Conservation (phyloP, 2,113 vertebrate genomes). For the Athene cunicularia region DNA sequence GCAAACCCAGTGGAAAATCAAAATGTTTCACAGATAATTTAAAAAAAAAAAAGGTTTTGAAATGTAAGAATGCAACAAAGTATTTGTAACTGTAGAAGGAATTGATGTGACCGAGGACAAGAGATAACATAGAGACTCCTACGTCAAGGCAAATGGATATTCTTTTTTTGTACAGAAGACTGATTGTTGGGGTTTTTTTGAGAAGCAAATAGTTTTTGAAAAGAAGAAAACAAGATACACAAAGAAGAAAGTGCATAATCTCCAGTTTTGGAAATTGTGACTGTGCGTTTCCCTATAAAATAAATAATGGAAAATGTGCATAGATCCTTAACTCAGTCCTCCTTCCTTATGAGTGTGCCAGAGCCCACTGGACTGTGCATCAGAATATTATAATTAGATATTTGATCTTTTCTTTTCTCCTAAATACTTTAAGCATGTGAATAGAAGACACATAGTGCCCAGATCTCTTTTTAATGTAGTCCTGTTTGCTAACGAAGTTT, state of each 20-base stretch:
- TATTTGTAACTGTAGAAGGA: neutral
- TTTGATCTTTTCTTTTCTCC: conserved; percentile 39
- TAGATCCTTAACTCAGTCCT: conserved; percentile 1
- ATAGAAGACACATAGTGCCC: neutral
- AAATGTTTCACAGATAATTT: neutral
- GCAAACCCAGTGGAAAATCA: neutral
- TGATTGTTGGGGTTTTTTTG: neutral
- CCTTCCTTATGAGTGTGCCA: conserved; percentile 10
- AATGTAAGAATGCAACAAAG: neutral
- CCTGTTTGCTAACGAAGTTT: neutral
- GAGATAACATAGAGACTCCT: neutral
- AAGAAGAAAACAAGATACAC: neutral
- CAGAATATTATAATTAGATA: conserved; percentile 57
- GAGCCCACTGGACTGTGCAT: conserved; percentile 48
- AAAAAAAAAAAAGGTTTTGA: neutral
- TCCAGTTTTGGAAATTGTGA: conserved; percentile 66
- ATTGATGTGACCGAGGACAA: neutral
- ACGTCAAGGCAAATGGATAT: neutral
- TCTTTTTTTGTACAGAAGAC: neutral
- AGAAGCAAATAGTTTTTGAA: conserved; percentile 10
- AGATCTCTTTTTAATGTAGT: conserved; percentile 25
- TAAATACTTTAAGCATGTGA: conserved; percentile 24
- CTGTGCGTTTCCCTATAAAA: conserved; percentile 61
- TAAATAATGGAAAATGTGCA: conserved; percentile 76
- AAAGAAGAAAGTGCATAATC: neutral